phyloP scores from a whole-genome alignment of 2,888 invertebrate genomes.

The Gerris lacustris region DNA sequence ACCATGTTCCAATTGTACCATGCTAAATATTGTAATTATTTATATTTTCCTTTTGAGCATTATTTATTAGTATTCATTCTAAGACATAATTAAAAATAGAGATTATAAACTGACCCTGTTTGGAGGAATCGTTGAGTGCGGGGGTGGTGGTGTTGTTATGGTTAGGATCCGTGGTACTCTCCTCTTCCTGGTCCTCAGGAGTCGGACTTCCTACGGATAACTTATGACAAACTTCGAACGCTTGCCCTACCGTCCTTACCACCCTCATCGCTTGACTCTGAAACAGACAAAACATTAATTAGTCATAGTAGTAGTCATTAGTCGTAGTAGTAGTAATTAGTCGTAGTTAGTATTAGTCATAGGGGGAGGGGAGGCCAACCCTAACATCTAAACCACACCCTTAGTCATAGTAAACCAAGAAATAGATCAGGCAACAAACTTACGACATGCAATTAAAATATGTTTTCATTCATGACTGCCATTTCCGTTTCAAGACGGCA shows the following conservation, averaged over 20 bases:
- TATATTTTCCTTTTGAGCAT: too few relatives aligned
- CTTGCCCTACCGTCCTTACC: conserved; percentile 96
- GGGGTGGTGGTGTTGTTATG: conserved; percentile 15
- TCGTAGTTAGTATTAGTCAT: neutral
- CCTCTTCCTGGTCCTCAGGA: conserved; percentile 40
- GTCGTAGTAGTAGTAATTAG: neutral
- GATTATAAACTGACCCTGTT: conserved; percentile 42
- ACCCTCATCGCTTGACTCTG: conserved; percentile 98
- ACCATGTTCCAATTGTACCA: too few relatives aligned
- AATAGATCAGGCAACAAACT: too few relatives aligned
- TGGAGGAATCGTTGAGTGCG: conserved; percentile 32
- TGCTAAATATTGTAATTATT: too few relatives aligned
- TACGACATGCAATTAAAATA: too few relatives aligned
- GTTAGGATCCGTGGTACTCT: conserved; percentile 41
- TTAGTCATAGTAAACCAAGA: too few relatives aligned
- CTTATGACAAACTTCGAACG: conserved; percentile 99
- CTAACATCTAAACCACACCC: too few relatives aligned
- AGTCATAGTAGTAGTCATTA: neutral
- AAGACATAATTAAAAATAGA: neutral
- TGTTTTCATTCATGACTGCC: too few relatives aligned
- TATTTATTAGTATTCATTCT: too few relatives aligned
- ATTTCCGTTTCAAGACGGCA: too few relatives aligned
- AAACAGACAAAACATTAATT: conserved; percentile 30
- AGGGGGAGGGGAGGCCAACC: too few relatives aligned
- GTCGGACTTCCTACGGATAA: conserved; percentile 49